Evolutionary conservation across 2,797 vertebrate genomes (phyloP), one percentile per base, ranked within the genome.

Genomic region (Halcyon leucocephala): DNA sequence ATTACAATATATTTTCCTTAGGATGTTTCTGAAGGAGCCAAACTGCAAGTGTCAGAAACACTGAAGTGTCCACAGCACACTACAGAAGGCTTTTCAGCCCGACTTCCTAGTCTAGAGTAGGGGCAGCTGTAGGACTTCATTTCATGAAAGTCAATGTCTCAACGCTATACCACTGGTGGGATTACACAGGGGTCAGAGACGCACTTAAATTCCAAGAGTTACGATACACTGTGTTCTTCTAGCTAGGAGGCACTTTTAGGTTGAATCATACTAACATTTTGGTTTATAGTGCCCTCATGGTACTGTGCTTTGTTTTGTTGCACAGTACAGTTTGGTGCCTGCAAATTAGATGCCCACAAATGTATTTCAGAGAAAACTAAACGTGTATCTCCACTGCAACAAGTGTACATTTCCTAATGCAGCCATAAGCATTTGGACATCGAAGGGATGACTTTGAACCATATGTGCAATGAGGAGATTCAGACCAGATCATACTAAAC

Each of bases 381-480:
- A 31, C 0, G 3, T 70, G 8, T n/a, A 7, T 57, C 33, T 72
- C 21, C 22, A 17, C 4, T 46, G 17, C n/a, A 39, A 5, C 8
- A 17, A 35, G 3, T 21, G 6, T 14, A 31, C 0, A 2, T 49
- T 69, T 33, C 61, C 37, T 58, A 42, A 35, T 1, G 20, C 28
- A 81, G 25, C 18, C 5, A 1, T 12, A 42, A 83, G 7, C 10
- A 2, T 46, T 12, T 78, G 76, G 35, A 35, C 16, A 3, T 10
- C 14, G 37, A 42, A 24, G 1, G 1, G 9, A 6, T 57, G 22
- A 26, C 57, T 74, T 77, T 24, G 31, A 94, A 54, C 37, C 28
- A 6, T 10, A 14, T 3, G 26, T 33, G 44, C 2, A 4, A n/a
- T 29, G 39, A 57, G 49, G 51, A 33, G 0, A 2, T 28, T 72